Conservation (phyloP, 2,888 invertebrate species). For the Zelleria hepariella region DNA sequence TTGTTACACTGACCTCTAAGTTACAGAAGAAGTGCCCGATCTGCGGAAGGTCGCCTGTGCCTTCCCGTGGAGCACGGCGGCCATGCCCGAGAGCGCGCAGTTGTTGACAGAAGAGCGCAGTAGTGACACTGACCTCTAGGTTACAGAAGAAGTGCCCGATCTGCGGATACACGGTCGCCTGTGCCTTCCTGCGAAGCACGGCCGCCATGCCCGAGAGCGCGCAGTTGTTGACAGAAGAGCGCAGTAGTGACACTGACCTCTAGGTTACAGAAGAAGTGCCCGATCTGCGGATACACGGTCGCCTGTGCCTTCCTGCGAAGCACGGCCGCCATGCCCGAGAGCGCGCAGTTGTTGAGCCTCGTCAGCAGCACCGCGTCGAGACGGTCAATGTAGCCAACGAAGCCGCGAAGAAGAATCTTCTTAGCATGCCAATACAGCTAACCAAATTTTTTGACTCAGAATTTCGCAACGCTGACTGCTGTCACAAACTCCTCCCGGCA, state of each 20-base stretch:
- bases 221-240: constrained; percentile 30
- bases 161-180: constrained; percentile 90
- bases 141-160: constrained; percentile 98
- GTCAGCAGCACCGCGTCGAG: constrained; percentile 97
- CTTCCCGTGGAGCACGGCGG: constrained; percentile 89
- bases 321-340: constrained; percentile 90
- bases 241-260: constrained; percentile 57
- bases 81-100: constrained; percentile 89
- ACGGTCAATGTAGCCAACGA: constrained; percentile 92
- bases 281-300: constrained; percentile 94
- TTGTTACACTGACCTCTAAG: constrained; percentile 81
- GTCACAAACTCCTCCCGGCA: too few species aligned
- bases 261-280: constrained; percentile 95
- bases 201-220: constrained; percentile 92
- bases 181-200: constrained; percentile 86
- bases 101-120: not conserved
- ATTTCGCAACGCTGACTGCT: too few species aligned
- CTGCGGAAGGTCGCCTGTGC: constrained; percentile 88
- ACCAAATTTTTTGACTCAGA: too few species aligned
- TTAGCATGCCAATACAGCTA: too few species aligned
- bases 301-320: constrained; percentile 86
- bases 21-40: constrained; percentile 98
- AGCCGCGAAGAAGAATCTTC: too few species aligned
- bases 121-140: constrained; percentile 71
- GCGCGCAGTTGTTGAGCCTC: constrained; percentile 93